Evolutionary conservation across 92 coral and sea anemone genomes (phyloP), one percentile per base, ranked within the genome.

Genomic region (Parazoanthus swiftii): DNA sequence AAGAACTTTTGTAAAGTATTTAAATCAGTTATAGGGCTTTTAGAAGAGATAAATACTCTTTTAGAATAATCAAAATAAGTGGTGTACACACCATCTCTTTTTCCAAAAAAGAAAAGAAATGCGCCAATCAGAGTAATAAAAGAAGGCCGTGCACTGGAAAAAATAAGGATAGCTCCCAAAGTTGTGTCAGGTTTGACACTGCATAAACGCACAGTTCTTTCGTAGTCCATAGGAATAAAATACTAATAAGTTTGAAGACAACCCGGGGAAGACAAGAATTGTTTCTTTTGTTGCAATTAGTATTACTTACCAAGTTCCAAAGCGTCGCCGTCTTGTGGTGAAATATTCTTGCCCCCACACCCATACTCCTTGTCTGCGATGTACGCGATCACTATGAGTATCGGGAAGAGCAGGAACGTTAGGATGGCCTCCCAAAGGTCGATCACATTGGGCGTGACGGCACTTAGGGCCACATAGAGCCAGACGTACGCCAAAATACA

Each of bases 381-480:
- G 54, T 94, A 97, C 0, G 99, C 99, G 66, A 97, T 88, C 0
- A 97, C 92, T 44, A 97, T 97, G 68, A 97, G 93, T 15, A 97
- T 92, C 0, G 99, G 99, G 76, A 97, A 97, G 86, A 97, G 84
- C 3, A 97, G 88, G 43, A 97, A 95, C 0, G 99, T 97, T 2
- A 97, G 90, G 59, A 97, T 97, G 4, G 98, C 99, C 71, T 97
- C 99, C 99, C 99, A 97, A 3, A 97, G 88, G 56, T 97, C 99
- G 36, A 97, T 93, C 58, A 90, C 95, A 44, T 97, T 80, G 23
- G 82, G 81, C 43, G 91, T 88, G 80, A 77, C 90, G 5, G 88
- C 93, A 9, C 88, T 77, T 36, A 97, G 90, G 1, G 93, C 91
- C 10, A 97, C 76, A 76, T 90, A 90, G 1, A 97, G 84, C 99